Evolutionary conservation across 2,797 vertebrate species (phyloP).

Genomic region (Poliocrania exsul): DNA sequence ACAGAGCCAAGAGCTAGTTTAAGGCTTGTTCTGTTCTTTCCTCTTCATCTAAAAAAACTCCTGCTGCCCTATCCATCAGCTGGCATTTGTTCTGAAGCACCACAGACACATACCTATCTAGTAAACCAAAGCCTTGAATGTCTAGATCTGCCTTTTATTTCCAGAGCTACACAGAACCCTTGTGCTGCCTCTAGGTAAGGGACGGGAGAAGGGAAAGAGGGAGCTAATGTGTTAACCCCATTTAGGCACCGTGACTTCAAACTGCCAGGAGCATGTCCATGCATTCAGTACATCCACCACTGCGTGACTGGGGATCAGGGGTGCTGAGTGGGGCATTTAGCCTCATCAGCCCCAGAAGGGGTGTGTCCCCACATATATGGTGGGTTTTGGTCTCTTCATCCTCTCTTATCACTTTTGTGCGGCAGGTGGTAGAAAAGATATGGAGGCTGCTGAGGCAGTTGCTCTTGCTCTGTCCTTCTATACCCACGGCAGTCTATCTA

Average conservation of each 20-base stretch:
- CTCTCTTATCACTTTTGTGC: not conserved
- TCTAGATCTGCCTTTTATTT: not conserved
- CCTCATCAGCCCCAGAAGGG: not conserved
- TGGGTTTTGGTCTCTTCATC: fast-evolving
- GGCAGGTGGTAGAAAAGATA: not conserved
- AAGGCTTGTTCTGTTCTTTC: conserved; percentile 29
- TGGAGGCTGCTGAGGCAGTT: not conserved
- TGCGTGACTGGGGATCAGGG: fast-evolving
- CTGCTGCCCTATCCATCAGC: not conserved
- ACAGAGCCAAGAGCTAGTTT: conserved; percentile 20
- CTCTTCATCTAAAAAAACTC: not conserved
- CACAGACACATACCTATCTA: not conserved
- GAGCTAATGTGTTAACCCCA: not conserved
- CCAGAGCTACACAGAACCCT: not conserved
- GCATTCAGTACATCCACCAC: fast-evolving
- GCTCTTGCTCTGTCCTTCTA: not conserved
- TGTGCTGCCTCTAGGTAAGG: not conserved
- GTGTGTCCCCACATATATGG: not conserved
- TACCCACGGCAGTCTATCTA: fast-evolving
- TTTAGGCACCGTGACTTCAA: not conserved
- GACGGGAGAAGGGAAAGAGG: not conserved
- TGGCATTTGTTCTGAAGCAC: not conserved
- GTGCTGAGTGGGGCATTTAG: fast-evolving
- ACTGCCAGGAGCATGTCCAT: fast-evolving
- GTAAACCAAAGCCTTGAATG: not conserved